phyloP scores from a whole-genome alignment of 2,113 vertebrate species.

The Cynocephalus volans region DNA sequence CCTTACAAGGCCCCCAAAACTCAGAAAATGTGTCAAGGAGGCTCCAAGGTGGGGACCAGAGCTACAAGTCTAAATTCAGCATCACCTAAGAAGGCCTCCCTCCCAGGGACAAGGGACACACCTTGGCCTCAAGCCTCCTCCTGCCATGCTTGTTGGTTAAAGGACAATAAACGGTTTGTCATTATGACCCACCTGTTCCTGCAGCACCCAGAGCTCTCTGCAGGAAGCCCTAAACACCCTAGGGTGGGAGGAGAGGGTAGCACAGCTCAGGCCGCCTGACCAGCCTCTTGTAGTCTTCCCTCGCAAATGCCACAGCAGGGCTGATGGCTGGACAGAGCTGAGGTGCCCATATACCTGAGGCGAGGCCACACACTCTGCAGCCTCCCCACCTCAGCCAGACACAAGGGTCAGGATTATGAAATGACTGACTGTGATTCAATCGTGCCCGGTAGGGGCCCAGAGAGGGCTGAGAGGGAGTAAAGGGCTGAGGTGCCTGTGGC shows the following conservation, averaged over 20 bases:
- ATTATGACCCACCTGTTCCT: neutral
- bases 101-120: neutral
- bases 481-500: neutral
- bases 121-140: neutral
- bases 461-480: neutral
- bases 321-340: neutral
- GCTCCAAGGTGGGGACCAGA: neutral
- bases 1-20: neutral
- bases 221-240: neutral
- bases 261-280: neutral
- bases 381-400: neutral
- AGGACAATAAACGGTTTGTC: neutral
- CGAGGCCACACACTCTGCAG: neutral
- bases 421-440: neutral
- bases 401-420: neutral
- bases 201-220: neutral
- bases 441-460: neutral
- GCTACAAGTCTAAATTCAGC: neutral
- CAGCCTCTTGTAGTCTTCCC: neutral
- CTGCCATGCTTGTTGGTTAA: neutral
- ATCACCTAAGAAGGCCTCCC: neutral
- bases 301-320: neutral
- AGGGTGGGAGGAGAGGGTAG: neutral
- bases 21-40: too few relatives aligned
- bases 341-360: neutral